These are phyloP conservation scores for Reticulitermes speratus DNA, from an alignment of 1,140 invertebrate genomes.

Conservation along the genomic window DNA sequence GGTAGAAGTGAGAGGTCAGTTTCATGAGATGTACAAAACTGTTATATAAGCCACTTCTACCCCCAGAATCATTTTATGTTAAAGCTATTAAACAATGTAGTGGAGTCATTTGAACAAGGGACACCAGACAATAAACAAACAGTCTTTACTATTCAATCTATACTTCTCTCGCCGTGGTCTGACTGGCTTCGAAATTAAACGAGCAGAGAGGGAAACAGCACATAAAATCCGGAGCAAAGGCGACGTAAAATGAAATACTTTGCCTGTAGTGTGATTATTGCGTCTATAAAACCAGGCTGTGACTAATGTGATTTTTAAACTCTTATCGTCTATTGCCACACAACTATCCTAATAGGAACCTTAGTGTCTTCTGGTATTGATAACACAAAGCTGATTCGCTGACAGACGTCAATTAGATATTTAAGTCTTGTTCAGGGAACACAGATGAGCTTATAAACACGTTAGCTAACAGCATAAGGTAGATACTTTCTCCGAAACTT, in stretches of 20 bases:
- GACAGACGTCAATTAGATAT: neutral
- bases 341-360: neutral
- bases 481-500: too few relatives aligned
- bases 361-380: neutral
- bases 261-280: neutral
- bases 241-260: neutral
- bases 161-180: neutral
- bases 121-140: constrained; percentile 27
- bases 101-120: constrained; percentile 12
- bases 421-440: neutral
- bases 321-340: neutral
- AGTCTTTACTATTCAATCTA: constrained; percentile 24
- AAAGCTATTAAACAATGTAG: constrained; percentile 18
- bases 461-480: too few relatives aligned
- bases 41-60: neutral
- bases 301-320: neutral
- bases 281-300: neutral
- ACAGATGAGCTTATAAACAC: neutral
- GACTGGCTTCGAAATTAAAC: neutral
- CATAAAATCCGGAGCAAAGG: neutral
- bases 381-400: neutral
- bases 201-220: neutral
- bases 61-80: neutral
- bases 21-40: neutral
- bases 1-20: too few relatives aligned